Conservation (phyloP, 1,140 invertebrate genomes). For the Drosophila auraria region DNA sequence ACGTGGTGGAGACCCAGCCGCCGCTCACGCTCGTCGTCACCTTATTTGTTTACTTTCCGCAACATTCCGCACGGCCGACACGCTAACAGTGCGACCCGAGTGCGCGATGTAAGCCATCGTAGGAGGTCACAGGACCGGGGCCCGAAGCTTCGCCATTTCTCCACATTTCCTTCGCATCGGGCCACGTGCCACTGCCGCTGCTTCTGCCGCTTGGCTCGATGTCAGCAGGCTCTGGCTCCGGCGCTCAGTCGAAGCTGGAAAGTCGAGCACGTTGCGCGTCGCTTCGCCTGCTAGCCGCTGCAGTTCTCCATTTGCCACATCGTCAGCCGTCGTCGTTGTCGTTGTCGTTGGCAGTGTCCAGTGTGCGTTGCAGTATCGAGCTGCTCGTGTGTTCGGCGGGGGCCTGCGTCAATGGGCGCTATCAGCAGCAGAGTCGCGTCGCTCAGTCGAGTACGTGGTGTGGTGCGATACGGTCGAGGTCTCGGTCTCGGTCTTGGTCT, state of each 20-base stretch:
- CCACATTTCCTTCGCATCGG: slow-evolving; percentile 9
- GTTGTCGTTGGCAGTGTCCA: slow-evolving; percentile 1
- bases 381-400: slow-evolving; percentile 12
- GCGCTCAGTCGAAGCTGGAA: slow-evolving; percentile 38
- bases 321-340: background rate
- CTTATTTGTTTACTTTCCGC: slow-evolving; percentile 66
- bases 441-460: slow-evolving; percentile 21
- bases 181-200: slow-evolving; percentile 18
- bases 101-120: slow-evolving; percentile 39
- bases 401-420: slow-evolving; percentile 22
- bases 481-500: slow-evolving; percentile 5
- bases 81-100: slow-evolving; percentile 36
- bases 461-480: slow-evolving; percentile 20
- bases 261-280: slow-evolving; percentile 39
- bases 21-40: background rate
- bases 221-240: slow-evolving; percentile 14
- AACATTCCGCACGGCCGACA: slow-evolving; percentile 62
- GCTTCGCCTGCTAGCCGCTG: slow-evolving; percentile 14
- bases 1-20: slow-evolving; percentile 11
- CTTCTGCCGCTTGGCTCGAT: slow-evolving; percentile 2
- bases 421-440: slow-evolving; percentile 17
- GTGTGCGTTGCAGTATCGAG: slow-evolving; percentile 10
- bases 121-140: slow-evolving; percentile 16
- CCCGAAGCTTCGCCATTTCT: slow-evolving; percentile 10
- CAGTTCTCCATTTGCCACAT: slow-evolving; percentile 13